Conservation (phyloP, 2,113 vertebrate genomes). For the Onychostoma macrolepis region DNA sequence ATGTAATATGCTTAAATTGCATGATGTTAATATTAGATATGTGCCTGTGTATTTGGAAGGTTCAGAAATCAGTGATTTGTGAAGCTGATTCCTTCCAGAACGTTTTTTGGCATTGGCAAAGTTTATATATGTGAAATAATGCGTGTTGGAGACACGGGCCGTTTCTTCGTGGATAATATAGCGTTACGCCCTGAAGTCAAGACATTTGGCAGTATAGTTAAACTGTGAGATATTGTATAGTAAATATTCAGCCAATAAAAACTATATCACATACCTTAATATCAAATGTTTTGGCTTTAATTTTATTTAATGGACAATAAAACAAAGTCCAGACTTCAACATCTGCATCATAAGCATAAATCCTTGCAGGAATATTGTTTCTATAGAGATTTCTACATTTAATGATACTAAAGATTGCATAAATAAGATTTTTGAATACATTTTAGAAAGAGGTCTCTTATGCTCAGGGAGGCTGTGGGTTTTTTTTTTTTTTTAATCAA, state of each 20-base stretch:
- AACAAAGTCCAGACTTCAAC: not conserved
- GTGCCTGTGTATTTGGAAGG: not conserved
- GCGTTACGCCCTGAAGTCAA: not conserved
- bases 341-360: not conserved
- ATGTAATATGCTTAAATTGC: not conserved
- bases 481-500: not conserved
- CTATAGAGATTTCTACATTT: not conserved
- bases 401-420: not conserved
- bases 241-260: conserved; percentile 23
- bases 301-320: not conserved
- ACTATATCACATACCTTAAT: not conserved
- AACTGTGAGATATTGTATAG: not conserved
- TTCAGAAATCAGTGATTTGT: not conserved
- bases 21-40: not conserved
- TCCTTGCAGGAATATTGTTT: not conserved
- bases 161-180: conserved; percentile 5
- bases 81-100: not conserved
- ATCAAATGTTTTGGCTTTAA: not conserved
- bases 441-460: not conserved
- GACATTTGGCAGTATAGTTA: conserved; percentile 6
- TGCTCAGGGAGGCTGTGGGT: not conserved
- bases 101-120: not conserved
- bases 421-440: not conserved
- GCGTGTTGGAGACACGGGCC: not conserved
- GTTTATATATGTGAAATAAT: not conserved